These are phyloP conservation scores for Menidia menidia DNA, from an alignment of 2,797 vertebrate genomes.

Conservation along the genomic window DNA sequence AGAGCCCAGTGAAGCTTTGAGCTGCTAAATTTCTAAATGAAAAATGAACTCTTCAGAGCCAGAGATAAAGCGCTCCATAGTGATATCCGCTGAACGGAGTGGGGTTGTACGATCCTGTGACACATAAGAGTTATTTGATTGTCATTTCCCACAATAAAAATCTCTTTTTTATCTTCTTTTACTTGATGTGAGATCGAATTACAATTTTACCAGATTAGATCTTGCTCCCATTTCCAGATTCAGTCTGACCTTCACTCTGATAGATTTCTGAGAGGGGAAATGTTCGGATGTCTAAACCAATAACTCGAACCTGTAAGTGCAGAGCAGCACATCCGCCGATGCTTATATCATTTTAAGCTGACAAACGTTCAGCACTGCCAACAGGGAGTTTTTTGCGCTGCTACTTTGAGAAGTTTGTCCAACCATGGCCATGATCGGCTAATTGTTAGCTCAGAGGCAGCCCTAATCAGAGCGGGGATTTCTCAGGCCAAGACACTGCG, in stretches of 20 bases:
- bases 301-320: neutral
- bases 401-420: neutral
- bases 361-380: neutral
- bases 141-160: neutral
- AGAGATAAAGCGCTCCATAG: constrained; percentile 3
- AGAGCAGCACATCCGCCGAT: neutral
- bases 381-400: neutral
- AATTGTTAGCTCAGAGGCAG: neutral
- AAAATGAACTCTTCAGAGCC: neutral
- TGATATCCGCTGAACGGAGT: neutral
- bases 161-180: no score
- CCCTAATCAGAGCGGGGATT: neutral
- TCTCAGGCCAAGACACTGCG: neutral
- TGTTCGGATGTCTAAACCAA: neutral
- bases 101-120: neutral
- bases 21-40: constrained; percentile 6
- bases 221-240: neutral
- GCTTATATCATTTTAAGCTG: neutral
- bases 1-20: neutral
- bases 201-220: neutral
- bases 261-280: neutral
- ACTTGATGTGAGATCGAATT: neutral
- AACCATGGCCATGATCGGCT: neutral
- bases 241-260: neutral
- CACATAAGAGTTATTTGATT: neutral